Evolutionary conservation across 2,113 vertebrate genomes (phyloP), one percentile per base, ranked within the genome.

Genomic region (Raja brachyura): DNA sequence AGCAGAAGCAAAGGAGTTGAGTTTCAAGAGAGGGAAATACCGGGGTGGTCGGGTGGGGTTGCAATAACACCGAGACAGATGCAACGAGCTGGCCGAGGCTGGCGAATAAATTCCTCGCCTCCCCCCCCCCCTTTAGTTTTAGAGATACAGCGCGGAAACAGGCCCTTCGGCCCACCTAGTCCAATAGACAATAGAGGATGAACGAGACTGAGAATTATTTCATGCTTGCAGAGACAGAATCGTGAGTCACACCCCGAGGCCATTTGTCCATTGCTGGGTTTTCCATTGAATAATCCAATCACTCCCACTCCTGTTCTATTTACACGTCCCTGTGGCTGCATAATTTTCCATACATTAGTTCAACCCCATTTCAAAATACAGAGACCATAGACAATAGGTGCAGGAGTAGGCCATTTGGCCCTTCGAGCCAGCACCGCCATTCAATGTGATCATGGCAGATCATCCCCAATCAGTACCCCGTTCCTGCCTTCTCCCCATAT

Each of bases 1-100:
- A 88, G 18, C 83, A 66, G 59, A 88, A 88, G 83, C 59, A 88
- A 88, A 88, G 83, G 83, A 88, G 59, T 88, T 88, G 83, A 88
- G 83, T 63, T 48, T 88, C 59, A 88, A 31, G 59, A 88, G 28
- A 33, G 13, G 31, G 39, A 31, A 83, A 28, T 68, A 68, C 2
- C 10, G 1, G 70, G 11, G 70, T 73, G 70, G 70, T 73, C 70
- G 18, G 70, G 70, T 20, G n/a, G 5, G 0, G 25, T 59, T 59
- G 5, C 59, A 88, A 88, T 63, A 61, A 25, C 56, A 86, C 13
- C n/a, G 25, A 86, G 81, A 86, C 28, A 0, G 56, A 83, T 8
- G 9, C 3, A 22, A 48, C 20, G 22, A 25, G 54, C 22, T 86
- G 59, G 79, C 8, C 61, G 22, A 85, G 59, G 28, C 9, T 14